These are phyloP conservation scores for Fragum fragum DNA, from an alignment of 2,888 invertebrate genomes.

Conservation along the genomic window DNA sequence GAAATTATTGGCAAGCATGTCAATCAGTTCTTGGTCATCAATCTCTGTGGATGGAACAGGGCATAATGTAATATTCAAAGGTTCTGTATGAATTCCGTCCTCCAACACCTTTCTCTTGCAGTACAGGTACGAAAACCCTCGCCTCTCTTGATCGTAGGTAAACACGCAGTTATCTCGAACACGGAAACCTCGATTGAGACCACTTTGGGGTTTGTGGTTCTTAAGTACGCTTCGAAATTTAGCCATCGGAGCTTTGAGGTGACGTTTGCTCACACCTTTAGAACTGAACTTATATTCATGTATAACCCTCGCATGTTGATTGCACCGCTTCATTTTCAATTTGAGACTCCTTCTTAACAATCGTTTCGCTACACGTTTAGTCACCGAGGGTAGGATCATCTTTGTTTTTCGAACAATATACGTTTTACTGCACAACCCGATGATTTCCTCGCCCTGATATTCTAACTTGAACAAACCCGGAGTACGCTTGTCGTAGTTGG, in stretches of 20 bases:
- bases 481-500: conserved; percentile 55
- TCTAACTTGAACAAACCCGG: conserved; percentile 58
- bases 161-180: conserved; percentile 41
- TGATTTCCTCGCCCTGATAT: conserved; percentile 57
- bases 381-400: background rate
- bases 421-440: conserved; percentile 60
- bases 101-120: conserved; percentile 49
- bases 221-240: conserved; percentile 45
- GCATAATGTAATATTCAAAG: conserved; percentile 50
- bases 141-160: conserved; percentile 39
- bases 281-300: conserved; percentile 58
- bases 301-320: background rate
- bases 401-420: conserved; percentile 54
- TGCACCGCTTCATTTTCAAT: background rate
- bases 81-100: conserved; percentile 46
- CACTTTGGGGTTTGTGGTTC: conserved; percentile 24
- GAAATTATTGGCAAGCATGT: conserved; percentile 34
- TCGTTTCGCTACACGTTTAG: conserved; percentile 24
- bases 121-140: conserved; percentile 53
- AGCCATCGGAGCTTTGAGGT: conserved; percentile 41
- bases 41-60: conserved; percentile 26
- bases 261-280: conserved; percentile 46
- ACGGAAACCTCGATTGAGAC: conserved; percentile 44
- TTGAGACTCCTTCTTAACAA: conserved; percentile 1
- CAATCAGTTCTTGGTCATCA: conserved; percentile 38